Percentiles rank a stretch among this genome's conserved stretches.
Conservation (phyloP, 2,888 invertebrate genomes). For the Heliconius charithonia region DNA sequence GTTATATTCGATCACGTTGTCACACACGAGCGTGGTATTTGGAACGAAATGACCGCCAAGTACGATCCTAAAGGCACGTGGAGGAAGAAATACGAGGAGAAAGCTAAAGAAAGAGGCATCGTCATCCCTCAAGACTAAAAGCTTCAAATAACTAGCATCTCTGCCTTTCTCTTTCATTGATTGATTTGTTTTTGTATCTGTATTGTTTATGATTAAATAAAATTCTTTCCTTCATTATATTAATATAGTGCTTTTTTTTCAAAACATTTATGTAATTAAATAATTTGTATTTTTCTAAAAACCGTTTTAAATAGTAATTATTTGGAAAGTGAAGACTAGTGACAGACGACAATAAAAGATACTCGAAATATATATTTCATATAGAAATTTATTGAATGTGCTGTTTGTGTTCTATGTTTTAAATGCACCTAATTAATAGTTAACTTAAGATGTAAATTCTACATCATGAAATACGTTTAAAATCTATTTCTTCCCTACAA, state of each 20-base stretch:
- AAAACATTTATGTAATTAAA: not conserved
- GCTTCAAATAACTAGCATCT: not conserved
- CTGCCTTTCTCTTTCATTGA: not conserved
- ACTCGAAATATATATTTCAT: not conserved
- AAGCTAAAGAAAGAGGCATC: conserved; percentile 12
- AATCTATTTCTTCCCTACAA: too few relatives aligned
- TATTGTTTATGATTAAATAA: conserved; percentile 1
- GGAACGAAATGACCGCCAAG: conserved; percentile 8
- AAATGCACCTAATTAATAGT: too few relatives aligned
- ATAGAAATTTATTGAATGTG: too few relatives aligned
- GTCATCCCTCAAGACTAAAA: conserved; percentile 4
- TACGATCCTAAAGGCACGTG: not conserved
- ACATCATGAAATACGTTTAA: too few relatives aligned
- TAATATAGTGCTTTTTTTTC: not conserved
- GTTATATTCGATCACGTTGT: not conserved
- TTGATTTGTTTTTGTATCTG: not conserved
- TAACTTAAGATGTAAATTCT: too few relatives aligned
- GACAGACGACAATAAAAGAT: not conserved
- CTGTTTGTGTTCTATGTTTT: not conserved
- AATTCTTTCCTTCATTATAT: not conserved
- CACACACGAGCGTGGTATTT: conserved; percentile 1
- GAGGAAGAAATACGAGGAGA: conserved; percentile 18
- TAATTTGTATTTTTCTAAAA: not conserved
- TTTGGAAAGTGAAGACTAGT: too few relatives aligned
- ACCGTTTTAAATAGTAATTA: too few relatives aligned